Conservation (phyloP, 2,113 vertebrate genomes). For the Ramphastos sulfuratus region DNA sequence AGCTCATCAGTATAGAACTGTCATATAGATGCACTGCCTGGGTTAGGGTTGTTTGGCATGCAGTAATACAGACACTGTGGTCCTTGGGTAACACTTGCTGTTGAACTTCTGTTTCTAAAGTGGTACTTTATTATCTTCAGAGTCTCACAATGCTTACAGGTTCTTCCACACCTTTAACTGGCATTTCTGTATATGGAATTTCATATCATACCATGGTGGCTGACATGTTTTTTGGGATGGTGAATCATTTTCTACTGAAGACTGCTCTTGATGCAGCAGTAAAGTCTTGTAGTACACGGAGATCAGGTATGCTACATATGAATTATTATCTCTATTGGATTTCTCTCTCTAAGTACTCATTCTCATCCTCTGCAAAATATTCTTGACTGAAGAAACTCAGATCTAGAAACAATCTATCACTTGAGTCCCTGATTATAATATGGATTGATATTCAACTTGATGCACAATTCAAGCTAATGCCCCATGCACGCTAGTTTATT, state of each 20-base stretch:
- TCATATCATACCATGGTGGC: constrained; percentile 35
- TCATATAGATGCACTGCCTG: neutral
- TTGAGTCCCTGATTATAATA: constrained; percentile 72
- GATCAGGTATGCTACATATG: constrained; percentile 74
- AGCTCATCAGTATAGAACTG: neutral
- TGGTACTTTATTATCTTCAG: constrained; percentile 5
- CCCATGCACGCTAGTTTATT: constrained; percentile 57
- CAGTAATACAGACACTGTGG: neutral
- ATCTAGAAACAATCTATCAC: constrained; percentile 72
- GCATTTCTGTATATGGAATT: constrained; percentile 41
- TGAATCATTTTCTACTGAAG: constrained; percentile 59
- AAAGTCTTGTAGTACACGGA: constrained; percentile 53
- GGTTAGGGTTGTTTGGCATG: neutral
- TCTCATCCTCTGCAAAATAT: constrained; percentile 74
- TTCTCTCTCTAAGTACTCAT: constrained; percentile 71
- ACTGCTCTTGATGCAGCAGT: constrained; percentile 47
- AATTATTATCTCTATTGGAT: constrained; percentile 69
- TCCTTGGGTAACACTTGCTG: neutral
- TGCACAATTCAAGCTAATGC: constrained; percentile 63
- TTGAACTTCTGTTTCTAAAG: constrained; percentile 29
- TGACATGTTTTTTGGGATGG: constrained; percentile 63
- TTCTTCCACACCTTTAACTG: constrained; percentile 30
- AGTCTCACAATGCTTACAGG: neutral
- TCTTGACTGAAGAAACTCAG: constrained; percentile 70
- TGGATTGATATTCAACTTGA: constrained; percentile 65